A percentile compares a stretch with the other conserved stretches of the same genome.
Evolutionary conservation across 2,797 vertebrate species (phyloP).

Genomic region (Streptopelia turtur): DNA sequence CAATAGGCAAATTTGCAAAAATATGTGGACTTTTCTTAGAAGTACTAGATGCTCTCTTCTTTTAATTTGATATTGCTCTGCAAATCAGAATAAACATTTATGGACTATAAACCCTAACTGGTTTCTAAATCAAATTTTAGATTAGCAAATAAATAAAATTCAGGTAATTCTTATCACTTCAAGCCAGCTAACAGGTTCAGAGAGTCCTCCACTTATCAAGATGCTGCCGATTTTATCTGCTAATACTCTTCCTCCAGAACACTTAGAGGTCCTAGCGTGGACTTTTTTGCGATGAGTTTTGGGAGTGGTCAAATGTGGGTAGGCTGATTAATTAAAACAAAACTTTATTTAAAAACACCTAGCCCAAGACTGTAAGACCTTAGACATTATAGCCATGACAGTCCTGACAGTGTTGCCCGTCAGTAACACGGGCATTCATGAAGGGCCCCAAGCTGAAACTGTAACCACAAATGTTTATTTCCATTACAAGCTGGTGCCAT

Average conservation of each 20-base stretch:
- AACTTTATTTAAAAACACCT: neutral
- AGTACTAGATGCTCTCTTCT: neutral
- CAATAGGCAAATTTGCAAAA: neutral
- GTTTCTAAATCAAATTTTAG: neutral
- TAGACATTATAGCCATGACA: neutral
- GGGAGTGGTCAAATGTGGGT: neutral
- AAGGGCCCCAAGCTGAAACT: neutral
- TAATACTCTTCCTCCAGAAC: neutral
- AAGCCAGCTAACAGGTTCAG: neutral
- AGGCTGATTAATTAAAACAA: neutral
- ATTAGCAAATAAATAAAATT: constrained; percentile 28
- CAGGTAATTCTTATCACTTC: neutral
- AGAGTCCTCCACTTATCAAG: neutral
- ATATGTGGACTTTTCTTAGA: neutral
- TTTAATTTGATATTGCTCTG: constrained; percentile 13
- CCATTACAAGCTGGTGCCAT: neutral
- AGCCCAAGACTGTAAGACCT: neutral
- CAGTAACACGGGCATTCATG: neutral
- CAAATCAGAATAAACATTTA: neutral
- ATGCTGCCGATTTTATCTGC: neutral
- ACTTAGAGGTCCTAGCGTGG: neutral
- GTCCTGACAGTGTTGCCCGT: neutral
- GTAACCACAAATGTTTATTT: neutral
- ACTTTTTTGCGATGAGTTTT: neutral
- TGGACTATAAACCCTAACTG: neutral